These are phyloP conservation scores for Crenichthys baileyi DNA, from an alignment of 2,797 vertebrate species.

Conservation along the genomic window DNA sequence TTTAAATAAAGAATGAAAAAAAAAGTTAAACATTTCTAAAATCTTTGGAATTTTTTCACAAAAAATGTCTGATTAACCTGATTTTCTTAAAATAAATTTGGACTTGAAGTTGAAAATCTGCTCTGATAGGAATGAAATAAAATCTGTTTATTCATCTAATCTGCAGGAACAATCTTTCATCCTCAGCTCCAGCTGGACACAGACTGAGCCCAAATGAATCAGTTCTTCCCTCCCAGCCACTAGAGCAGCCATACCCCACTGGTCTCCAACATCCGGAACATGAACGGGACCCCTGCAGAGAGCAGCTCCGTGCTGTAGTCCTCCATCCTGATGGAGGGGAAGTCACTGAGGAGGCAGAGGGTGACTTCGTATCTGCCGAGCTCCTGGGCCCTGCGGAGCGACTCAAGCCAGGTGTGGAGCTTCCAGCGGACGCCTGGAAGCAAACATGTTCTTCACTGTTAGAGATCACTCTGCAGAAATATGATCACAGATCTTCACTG, in stretches of 20 bases:
- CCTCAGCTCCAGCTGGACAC: too few relatives aligned
- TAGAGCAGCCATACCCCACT: conserved; percentile 81
- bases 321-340: conserved; percentile 86
- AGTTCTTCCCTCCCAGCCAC: too few relatives aligned
- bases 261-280: conserved; percentile 89
- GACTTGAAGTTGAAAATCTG: not conserved
- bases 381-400: conserved; percentile 83
- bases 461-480: not conserved
- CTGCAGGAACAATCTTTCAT: too few relatives aligned
- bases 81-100: not conserved
- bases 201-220: too few relatives aligned
- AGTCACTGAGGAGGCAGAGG: conserved; percentile 88
- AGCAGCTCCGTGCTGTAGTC: conserved; percentile 89
- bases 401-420: conserved; percentile 91
- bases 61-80: too few relatives aligned
- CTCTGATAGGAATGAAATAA: not conserved
- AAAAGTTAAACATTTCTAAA: too few relatives aligned
- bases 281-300: conserved; percentile 84
- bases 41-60: too few relatives aligned
- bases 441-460: not conserved
- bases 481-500: not conserved
- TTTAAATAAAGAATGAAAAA: too few relatives aligned
- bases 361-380: conserved; percentile 85
- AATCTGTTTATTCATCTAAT: too few relatives aligned
- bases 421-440: conserved; percentile 91